Evolutionary conservation across 1,140 invertebrate species (phyloP).

Genomic region (Drosophila setifemur): DNA sequence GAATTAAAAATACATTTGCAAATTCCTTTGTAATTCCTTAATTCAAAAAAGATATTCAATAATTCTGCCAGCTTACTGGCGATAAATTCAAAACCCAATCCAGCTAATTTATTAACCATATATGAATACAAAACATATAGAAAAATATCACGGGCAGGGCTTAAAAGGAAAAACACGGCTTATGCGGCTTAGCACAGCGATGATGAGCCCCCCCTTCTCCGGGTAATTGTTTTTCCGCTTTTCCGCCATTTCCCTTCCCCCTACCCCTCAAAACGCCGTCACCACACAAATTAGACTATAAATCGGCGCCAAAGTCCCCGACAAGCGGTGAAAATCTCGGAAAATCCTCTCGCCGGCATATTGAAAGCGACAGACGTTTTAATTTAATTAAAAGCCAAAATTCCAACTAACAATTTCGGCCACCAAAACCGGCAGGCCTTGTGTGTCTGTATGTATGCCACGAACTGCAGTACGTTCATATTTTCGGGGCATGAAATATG

Average conservation of each 20-base stretch:
- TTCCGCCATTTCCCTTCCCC: conserved; percentile 7
- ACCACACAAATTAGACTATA: conserved; percentile 45
- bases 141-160: background rate
- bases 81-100: too few relatives aligned
- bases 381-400: conserved; percentile 56
- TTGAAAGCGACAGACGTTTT: conserved; percentile 25
- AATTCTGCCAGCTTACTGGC: too few relatives aligned
- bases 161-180: conserved; percentile 28
- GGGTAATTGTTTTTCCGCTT: conserved; percentile 25
- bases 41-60: too few relatives aligned
- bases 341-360: conserved; percentile 45
- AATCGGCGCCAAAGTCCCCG: conserved; percentile 30
- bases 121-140: too few relatives aligned
- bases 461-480: background rate
- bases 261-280: conserved; percentile 33
- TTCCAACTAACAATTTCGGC: conserved; percentile 37
- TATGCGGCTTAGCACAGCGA: conserved; percentile 23
- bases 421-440: background rate
- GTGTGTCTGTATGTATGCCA: background rate
- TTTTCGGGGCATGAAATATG: conserved; percentile 29
- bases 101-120: too few relatives aligned
- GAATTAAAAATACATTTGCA: too few relatives aligned
- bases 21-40: too few relatives aligned
- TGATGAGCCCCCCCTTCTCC: conserved; percentile 3
- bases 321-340: conserved; percentile 41